Evolutionary conservation across 2,797 vertebrate species (phyloP), one percentile per base, ranked within the genome.

Genomic region (Scolopax rusticola): DNA sequence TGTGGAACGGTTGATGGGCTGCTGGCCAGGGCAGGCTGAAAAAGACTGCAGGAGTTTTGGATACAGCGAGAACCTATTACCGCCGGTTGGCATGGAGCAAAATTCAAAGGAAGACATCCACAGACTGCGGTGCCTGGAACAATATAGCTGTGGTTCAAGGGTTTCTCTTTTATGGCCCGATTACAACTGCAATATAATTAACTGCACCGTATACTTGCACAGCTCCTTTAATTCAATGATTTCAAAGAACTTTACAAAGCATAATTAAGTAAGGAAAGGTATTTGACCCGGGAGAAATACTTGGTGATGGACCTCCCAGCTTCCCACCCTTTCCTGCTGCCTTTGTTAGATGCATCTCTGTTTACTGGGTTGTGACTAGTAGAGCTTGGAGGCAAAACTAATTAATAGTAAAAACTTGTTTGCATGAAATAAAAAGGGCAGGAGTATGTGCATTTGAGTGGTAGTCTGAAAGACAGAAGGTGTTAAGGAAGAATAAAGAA

Each of bases 21-120:
- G 28, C 75, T 87, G 64, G 82, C 90, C 80, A 93, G 76, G 24
- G 41, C 56, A 54, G 10, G 28, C 82, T 75, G 77, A 85, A 94
- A 90, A 84, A 83, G 75, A 68, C 86, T 69, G 54, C 69, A 92
- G 90, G 93, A 93, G 79, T 76, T 95, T 79, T 91, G 73, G 92
- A 91, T 95, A 40, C 32, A 70, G 69, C 51, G 27, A 77, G 82
- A 95, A 88, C 70, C 51, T 96, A 70, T 92, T 94, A 78, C 76
- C 13, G 3, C 32, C 84, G 59, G 63, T 45, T 86, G 89, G 79
- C 87, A 91, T 8, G 24, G 71, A 92, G 60, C 13, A 79, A 85
- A 89, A 89, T 86, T 92, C 78, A 76, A 75, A 94, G 59, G 70
- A 90, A 93, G 73, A 56, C 41, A 83, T 88, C 73, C 79, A 40